Conservation (phyloP, 2,797 vertebrate species). For the Crocodylus rhombifer region DNA sequence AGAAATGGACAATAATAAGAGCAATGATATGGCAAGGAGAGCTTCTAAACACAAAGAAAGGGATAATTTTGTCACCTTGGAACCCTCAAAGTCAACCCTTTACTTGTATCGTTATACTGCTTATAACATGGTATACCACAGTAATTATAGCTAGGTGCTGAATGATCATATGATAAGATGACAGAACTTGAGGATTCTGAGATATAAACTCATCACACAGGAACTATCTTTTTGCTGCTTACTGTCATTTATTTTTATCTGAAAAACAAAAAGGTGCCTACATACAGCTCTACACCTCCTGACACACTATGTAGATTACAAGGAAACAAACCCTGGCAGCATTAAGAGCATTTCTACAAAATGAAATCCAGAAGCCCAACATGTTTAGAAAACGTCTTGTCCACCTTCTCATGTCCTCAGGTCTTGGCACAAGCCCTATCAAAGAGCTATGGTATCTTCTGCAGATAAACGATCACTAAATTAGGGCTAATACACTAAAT, state of each 20-base stretch:
- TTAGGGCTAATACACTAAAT: not conserved
- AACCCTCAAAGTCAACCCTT: too few relatives aligned
- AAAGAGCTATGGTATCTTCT: not conserved
- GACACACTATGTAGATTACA: slow-evolving; percentile 63
- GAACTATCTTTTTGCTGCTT: too few relatives aligned
- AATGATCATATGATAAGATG: too few relatives aligned
- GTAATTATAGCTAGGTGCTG: too few relatives aligned
- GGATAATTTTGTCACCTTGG: too few relatives aligned
- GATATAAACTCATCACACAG: too few relatives aligned
- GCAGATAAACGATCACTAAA: not conserved
- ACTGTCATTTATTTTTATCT: slow-evolving; percentile 27
- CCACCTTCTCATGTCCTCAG: slow-evolving; percentile 7
- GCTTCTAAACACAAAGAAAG: too few relatives aligned
- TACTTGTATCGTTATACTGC: too few relatives aligned
- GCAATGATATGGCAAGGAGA: too few relatives aligned
- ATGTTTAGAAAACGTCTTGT: not conserved
- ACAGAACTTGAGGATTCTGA: too few relatives aligned
- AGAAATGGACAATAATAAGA: too few relatives aligned
- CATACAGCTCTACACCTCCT: slow-evolving; percentile 27
- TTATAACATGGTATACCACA: too few relatives aligned
- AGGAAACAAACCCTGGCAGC: slow-evolving; percentile 33
- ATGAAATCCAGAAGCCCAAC: not conserved
- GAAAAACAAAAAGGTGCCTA: slow-evolving; percentile 28
- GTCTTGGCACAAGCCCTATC: not conserved
- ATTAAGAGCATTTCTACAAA: not conserved